Base-by-base conservation (phyloP, 2,888 invertebrate species). In the Drosophila setosimentum region DNA sequence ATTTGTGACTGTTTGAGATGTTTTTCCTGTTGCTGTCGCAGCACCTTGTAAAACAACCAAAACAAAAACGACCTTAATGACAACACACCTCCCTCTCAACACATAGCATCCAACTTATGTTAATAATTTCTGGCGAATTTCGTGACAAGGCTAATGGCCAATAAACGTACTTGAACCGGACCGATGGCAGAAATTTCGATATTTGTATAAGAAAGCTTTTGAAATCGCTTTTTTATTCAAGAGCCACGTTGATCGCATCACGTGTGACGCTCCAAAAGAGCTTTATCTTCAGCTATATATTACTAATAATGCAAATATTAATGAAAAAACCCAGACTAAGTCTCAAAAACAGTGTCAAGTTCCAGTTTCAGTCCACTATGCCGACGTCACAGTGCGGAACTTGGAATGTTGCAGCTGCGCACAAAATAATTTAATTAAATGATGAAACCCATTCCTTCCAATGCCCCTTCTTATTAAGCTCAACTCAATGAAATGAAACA, bases 101-200 rank as follows among this genome's bases (percentile, higher is more conserved):
- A 59, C 30, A 55, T 35, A 58, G 57, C 60, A 60, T 64, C 63
- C 57, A 62, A 67, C 55, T 61, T 64, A 66, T 69, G 78, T 50
- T 69, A 73, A 76, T 76, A 24, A 27, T 63, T 73, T 78, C 76
- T 6, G 54, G 27, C 30, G 70, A 74, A 70, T 73, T 73, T 78
- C 66, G 45, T 57, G 68, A 76, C 80, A 78, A 78, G 74, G 68
- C 45, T 72, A 62, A 74, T 79, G 77, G 68, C 86, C 75, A 82
- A 81, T 75, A 86, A 89, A 87, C 88, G 78, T 71, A 75, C 88
- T 80, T 89, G 88, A 87, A 89, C 86, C 69, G 70, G 5, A 29
- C 68, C 29, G 35, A 72, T 72, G 54, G 70, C 61, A 37, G 74
- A 72, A 80, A 73, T 68, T 66, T 54, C 60, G 48, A 64, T 74